Conservation (phyloP, 2,888 invertebrate species). For the Tachina lurida region DNA sequence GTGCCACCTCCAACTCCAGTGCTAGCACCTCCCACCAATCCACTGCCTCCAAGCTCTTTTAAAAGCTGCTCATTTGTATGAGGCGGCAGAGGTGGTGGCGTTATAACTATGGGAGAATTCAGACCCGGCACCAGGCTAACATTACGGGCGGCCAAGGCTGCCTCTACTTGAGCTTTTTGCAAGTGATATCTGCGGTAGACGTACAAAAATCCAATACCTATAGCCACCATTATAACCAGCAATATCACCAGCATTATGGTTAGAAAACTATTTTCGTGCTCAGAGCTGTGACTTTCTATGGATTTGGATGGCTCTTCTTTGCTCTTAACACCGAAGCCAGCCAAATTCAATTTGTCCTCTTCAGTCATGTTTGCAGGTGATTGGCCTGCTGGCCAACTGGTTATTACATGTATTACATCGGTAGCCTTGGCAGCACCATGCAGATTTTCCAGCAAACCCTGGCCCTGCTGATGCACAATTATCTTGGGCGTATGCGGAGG, state of each 20-base stretch:
- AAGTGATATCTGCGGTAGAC: slow-evolving; percentile 78
- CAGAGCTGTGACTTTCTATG: slow-evolving; percentile 68
- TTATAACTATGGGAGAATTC: slow-evolving; percentile 59
- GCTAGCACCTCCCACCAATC: slow-evolving; percentile 29
- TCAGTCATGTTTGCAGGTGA: slow-evolving; percentile 66
- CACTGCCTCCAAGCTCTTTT: slow-evolving; percentile 55
- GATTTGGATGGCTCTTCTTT: slow-evolving; percentile 39
- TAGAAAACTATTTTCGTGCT: slow-evolving; percentile 78
- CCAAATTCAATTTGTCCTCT: slow-evolving; percentile 75
- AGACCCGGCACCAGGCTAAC: slow-evolving; percentile 46
- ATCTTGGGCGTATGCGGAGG: slow-evolving; percentile 79
- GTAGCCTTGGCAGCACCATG: slow-evolving; percentile 76
- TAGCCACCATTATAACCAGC: slow-evolving; percentile 78
- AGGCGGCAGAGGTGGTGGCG: slow-evolving; percentile 58
- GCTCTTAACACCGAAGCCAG: slow-evolving; percentile 72
- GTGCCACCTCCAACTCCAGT: slow-evolving; percentile 20
- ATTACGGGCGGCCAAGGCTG: slow-evolving; percentile 73
- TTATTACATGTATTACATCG: slow-evolving; percentile 82
- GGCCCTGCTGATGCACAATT: slow-evolving; percentile 79
- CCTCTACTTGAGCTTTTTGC: slow-evolving; percentile 76
- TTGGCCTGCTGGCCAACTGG: slow-evolving; percentile 74
- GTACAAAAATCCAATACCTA: slow-evolving; percentile 79
- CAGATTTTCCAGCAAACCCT: slow-evolving; percentile 76
- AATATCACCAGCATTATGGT: slow-evolving; percentile 79
- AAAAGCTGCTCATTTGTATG: slow-evolving; percentile 65